Evolutionary conservation across 2,888 invertebrate genomes (phyloP).

Genomic region (Didymodactylos carnosus): DNA sequence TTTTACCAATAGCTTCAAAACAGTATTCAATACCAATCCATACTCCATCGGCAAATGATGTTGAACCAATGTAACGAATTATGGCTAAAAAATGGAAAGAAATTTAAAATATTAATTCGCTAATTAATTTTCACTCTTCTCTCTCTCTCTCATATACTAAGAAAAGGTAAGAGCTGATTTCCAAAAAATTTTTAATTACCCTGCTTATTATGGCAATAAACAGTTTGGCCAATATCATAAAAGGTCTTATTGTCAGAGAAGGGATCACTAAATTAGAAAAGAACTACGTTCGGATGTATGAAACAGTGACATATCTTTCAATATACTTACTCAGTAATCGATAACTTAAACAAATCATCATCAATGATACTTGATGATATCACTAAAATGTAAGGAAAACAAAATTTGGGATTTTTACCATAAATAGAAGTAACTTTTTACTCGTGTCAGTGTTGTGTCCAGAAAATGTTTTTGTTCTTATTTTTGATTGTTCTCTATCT

Average conservation of each 20-base stretch:
- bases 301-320: too few relatives aligned
- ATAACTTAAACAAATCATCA: neutral
- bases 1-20: constrained; percentile 31
- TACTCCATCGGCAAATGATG: constrained; percentile 37
- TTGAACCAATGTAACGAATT: constrained; percentile 35
- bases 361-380: neutral
- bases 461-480: neutral
- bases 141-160: neutral
- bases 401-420: neutral
- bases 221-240: constrained; percentile 34
- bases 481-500: neutral
- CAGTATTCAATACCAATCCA: constrained; percentile 38
- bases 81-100: constrained; percentile 23
- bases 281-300: too few relatives aligned
- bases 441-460: neutral
- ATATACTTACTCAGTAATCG: too few relatives aligned
- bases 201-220: constrained; percentile 36
- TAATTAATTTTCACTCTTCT: neutral
- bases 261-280: too few relatives aligned
- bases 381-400: neutral
- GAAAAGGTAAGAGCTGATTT: neutral
- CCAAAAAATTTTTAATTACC: constrained; percentile 22
- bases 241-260: constrained; percentile 22
- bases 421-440: neutral
- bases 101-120: neutral